Conservation (phyloP, 2,113 vertebrate genomes). For the Chelonoidis abingdonii region DNA sequence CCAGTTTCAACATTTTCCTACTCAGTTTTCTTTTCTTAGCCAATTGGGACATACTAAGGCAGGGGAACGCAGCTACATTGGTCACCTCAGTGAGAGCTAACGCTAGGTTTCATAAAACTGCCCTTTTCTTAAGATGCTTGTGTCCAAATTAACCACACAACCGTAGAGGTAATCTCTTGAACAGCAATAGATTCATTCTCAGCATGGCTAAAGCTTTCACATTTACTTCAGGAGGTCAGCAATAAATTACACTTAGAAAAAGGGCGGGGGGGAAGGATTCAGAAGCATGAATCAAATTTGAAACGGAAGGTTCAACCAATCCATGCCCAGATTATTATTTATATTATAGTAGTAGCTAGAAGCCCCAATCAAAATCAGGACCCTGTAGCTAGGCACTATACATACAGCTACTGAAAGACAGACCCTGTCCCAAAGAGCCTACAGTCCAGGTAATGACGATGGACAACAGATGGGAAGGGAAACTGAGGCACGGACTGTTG, state of each 20-base stretch:
- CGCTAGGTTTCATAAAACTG: fast-evolving
- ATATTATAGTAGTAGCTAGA: fast-evolving
- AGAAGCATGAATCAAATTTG: not conserved
- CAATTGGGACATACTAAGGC: fast-evolving
- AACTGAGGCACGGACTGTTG: not conserved
- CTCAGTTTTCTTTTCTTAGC: not conserved
- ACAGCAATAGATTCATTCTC: not conserved
- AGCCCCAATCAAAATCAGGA: fast-evolving
- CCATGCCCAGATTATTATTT: not conserved
- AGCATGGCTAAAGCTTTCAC: not conserved
- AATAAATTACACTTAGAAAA: not conserved
- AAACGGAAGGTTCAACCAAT: not conserved
- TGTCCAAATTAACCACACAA: not conserved
- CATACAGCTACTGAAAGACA: not conserved
- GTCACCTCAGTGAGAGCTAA: not conserved
- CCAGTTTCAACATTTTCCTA: not conserved
- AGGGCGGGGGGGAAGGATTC: not conserved
- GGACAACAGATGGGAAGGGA: not conserved
- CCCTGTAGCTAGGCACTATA: not conserved
- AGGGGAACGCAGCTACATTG: fast-evolving
- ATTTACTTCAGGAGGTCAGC: not conserved
- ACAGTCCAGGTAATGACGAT: not conserved
- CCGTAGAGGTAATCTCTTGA: not conserved
- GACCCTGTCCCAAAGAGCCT: not conserved
- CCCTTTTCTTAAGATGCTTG: not conserved